phyloP scores from a whole-genome alignment of 2,113 vertebrate species.

The Bostrychus sinensis region DNA sequence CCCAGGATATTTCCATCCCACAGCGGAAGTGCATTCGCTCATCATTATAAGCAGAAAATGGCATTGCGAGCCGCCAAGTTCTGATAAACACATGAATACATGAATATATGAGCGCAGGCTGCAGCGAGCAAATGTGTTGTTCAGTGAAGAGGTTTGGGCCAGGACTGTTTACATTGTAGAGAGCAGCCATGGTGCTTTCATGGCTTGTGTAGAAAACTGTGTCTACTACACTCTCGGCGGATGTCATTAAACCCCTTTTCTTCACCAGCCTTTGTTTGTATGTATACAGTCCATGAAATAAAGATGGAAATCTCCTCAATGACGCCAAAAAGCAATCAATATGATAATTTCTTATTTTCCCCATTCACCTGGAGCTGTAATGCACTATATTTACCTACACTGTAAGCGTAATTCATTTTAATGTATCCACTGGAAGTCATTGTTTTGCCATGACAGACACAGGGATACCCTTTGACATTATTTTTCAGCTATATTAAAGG shows the following conservation, averaged over 20 bases:
- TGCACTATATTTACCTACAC: conserved; percentile 53
- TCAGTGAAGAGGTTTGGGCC: conserved; percentile 64
- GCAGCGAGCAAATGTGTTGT: conserved; percentile 59
- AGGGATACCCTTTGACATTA: conserved; percentile 60
- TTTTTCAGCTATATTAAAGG: conserved; percentile 48
- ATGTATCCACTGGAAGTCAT: conserved; percentile 63
- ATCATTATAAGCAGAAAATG: conserved; percentile 69
- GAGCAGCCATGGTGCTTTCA: conserved; percentile 46
- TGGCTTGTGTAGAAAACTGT: conserved; percentile 48
- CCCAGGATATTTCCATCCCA: conserved; percentile 58
- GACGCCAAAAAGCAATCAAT: conserved; percentile 69
- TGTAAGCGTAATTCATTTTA: conserved; percentile 66
- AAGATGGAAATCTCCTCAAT: conserved; percentile 65
- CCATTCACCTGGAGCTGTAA: conserved; percentile 56
- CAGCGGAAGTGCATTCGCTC: conserved; percentile 57
- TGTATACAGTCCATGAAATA: conserved; percentile 61
- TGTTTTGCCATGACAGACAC: conserved; percentile 61
- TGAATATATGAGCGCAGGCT: conserved; percentile 69
- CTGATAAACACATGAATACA: conserved; percentile 77
- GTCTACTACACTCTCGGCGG: conserved; percentile 44
- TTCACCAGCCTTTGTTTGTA: conserved; percentile 56
- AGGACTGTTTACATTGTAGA: conserved; percentile 64
- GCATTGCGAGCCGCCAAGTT: conserved; percentile 64
- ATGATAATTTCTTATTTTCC: conserved; percentile 74
- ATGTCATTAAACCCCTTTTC: conserved; percentile 51